Conservation (phyloP, 2,888 invertebrate species). For the Epiperipatus broadwayi region DNA sequence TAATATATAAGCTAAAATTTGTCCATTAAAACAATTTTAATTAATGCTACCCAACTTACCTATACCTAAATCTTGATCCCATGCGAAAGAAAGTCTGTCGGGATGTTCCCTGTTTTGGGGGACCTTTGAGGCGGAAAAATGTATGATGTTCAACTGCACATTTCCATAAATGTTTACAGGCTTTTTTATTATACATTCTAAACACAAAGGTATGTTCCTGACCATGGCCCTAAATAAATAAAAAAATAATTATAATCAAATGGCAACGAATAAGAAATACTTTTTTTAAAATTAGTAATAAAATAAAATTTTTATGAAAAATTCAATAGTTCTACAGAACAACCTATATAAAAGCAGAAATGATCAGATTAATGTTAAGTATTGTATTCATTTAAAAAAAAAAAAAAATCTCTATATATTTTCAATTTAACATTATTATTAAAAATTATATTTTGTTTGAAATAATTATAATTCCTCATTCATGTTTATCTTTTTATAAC, state of each 20-base stretch:
- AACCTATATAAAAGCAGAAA: too few relatives aligned
- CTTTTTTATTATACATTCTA: constrained; percentile 78
- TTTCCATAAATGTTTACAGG: constrained; percentile 99
- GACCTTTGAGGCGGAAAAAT: constrained; percentile 82
- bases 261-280: constrained; percentile 8
- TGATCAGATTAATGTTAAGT: too few relatives aligned
- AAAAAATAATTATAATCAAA: not conserved
- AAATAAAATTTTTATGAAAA: too few relatives aligned
- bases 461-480: too few relatives aligned
- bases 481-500: too few relatives aligned
- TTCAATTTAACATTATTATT: too few relatives aligned
- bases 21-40: not conserved
- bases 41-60: constrained; percentile 26
- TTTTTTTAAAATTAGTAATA: too few relatives aligned
- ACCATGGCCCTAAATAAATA: constrained; percentile 44
- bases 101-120: constrained; percentile 66
- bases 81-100: constrained; percentile 92
- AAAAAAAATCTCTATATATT: too few relatives aligned
- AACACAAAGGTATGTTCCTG: constrained; percentile 99
- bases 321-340: too few relatives aligned
- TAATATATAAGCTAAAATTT: constrained; percentile 6
- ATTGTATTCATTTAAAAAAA: too few relatives aligned
- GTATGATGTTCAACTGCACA: constrained; percentile 99
- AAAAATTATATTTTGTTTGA: too few relatives aligned
- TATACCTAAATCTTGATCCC: constrained; percentile 86